Conservation (phyloP, 2,888 invertebrate genomes). For the Entomobrya proxima region DNA sequence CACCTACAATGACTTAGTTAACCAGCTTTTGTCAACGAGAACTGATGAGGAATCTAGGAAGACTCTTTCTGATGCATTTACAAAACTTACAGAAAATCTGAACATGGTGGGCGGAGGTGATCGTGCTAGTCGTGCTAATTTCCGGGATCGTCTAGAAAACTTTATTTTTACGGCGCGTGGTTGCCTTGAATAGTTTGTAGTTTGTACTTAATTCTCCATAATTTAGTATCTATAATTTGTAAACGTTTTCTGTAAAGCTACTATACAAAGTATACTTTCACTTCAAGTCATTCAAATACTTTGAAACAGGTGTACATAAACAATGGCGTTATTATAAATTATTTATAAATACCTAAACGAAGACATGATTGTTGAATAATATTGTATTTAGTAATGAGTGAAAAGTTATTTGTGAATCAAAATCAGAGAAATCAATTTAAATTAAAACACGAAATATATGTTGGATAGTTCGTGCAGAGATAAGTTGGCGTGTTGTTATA, state of each 20-base stretch:
- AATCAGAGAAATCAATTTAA: too few relatives aligned
- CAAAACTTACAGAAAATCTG: slow-evolving; percentile 70
- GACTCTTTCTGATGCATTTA: slow-evolving; percentile 70
- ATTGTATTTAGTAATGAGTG: too few relatives aligned
- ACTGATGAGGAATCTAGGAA: slow-evolving; percentile 65
- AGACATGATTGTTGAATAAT: too few relatives aligned
- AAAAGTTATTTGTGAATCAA: too few relatives aligned
- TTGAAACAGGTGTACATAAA: slow-evolving; percentile 33
- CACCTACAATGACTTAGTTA: slow-evolving; percentile 70
- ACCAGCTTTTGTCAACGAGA: slow-evolving; percentile 71
- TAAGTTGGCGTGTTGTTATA: too few relatives aligned
- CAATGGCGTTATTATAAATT: slow-evolving; percentile 10
- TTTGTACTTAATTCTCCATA: not conserved
- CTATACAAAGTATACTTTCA: slow-evolving; percentile 37
- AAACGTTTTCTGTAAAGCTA: not conserved
- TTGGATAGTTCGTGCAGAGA: too few relatives aligned
- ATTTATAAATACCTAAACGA: not conserved
- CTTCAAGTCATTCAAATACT: slow-evolving; percentile 33
- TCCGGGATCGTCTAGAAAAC: slow-evolving; percentile 72
- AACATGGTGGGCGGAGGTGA: slow-evolving; percentile 73
- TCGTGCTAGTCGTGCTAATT: slow-evolving; percentile 71
- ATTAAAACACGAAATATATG: too few relatives aligned
- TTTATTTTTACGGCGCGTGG: slow-evolving; percentile 74
- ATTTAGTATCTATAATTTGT: not conserved
- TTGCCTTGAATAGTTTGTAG: slow-evolving; percentile 70